These are phyloP conservation scores for Poliocrania exsul DNA, from an alignment of 2,797 vertebrate species.

Conservation along the genomic window DNA sequence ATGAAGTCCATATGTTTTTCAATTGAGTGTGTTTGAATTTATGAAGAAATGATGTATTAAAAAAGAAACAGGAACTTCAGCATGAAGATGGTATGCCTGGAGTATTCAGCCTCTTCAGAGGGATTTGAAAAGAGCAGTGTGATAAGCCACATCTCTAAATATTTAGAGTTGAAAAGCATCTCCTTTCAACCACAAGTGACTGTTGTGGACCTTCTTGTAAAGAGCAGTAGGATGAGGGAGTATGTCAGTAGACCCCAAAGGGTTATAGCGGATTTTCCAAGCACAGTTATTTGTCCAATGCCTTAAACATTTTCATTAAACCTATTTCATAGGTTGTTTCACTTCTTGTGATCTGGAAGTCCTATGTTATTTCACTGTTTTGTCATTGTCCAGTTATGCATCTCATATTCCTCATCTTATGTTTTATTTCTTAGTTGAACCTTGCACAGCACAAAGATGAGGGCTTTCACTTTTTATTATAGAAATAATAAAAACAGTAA, in stretches of 20 bases:
- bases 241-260: neutral
- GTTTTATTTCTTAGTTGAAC: neutral
- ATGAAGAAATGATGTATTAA: neutral
- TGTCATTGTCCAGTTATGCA: neutral
- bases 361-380: neutral
- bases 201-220: neutral
- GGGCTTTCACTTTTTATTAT: neutral
- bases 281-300: neutral
- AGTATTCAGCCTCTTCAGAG: neutral
- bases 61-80: neutral
- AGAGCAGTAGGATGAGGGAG: neutral
- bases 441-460: neutral
- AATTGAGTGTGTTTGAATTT: neutral
- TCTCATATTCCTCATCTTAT: neutral
- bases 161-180: neutral
- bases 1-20: neutral
- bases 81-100: fast-evolving
- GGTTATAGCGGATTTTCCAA: neutral
- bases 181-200: neutral
- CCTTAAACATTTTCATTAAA: neutral
- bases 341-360: neutral
- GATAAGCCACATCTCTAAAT: neutral
- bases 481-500: neutral
- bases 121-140: neutral
- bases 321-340: neutral